Conservation (phyloP, 2,797 vertebrate genomes). For the Pagetopsis macropterus region DNA sequence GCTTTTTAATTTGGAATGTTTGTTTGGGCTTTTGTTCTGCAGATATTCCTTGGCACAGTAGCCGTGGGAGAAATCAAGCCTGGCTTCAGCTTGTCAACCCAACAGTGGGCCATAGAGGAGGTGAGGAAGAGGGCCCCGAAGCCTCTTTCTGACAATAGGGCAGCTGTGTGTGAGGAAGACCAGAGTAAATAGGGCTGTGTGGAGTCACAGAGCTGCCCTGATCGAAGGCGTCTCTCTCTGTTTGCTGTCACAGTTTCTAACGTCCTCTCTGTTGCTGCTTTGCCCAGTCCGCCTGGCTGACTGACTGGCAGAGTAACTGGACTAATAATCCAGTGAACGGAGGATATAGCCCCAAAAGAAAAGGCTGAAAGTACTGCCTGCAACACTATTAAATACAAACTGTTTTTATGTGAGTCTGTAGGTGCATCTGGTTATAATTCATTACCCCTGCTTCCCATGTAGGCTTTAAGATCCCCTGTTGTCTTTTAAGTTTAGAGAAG, state of each 20-base stretch:
- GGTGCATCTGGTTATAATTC: slow-evolving; percentile 33
- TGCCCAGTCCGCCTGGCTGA: slow-evolving; percentile 38
- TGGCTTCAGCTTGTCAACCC: slow-evolving; percentile 51
- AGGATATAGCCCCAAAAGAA: slow-evolving; percentile 24
- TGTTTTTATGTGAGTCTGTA: background rate
- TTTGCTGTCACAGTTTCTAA: slow-evolving; percentile 55
- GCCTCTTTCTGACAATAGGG: slow-evolving; percentile 57
- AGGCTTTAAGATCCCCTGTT: slow-evolving; percentile 35
- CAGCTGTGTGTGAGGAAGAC: slow-evolving; percentile 64
- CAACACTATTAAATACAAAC: slow-evolving; percentile 20
- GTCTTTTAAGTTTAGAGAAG: slow-evolving; percentile 47
- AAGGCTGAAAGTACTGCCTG: slow-evolving; percentile 43
- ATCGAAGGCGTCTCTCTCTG: slow-evolving; percentile 73
- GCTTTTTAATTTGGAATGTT: slow-evolving; percentile 64
- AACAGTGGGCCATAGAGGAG: slow-evolving; percentile 64
- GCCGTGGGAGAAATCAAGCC: slow-evolving; percentile 66
- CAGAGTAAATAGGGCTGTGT: slow-evolving; percentile 71
- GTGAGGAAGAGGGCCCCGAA: slow-evolving; percentile 58
- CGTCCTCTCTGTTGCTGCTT: slow-evolving; percentile 44
- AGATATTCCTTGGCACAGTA: slow-evolving; percentile 54
- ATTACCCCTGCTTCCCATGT: slow-evolving; percentile 16
- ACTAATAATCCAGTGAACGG: slow-evolving; percentile 31
- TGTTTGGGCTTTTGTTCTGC: slow-evolving; percentile 55
- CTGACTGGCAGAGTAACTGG: slow-evolving; percentile 40
- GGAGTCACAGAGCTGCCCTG: slow-evolving; percentile 62